A percentile compares a stretch with the other conserved stretches of the same genome.
phyloP scores from a whole-genome alignment of 2,797 vertebrate genomes.

The Crenuchus spilurus region DNA sequence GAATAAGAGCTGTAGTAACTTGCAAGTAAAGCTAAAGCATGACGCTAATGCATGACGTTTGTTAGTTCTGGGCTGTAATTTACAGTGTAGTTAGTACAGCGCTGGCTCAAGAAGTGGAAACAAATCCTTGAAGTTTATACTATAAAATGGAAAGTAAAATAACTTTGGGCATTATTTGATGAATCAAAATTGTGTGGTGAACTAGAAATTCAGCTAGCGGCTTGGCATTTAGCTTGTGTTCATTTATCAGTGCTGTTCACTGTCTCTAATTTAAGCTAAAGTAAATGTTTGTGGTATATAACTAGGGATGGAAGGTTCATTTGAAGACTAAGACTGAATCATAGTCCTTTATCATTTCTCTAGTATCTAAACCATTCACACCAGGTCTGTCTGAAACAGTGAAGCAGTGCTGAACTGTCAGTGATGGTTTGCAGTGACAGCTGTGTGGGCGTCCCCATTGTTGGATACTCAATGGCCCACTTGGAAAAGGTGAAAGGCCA shows the following conservation, averaged over 20 bases:
- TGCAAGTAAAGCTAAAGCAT: not conserved
- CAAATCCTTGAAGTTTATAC: constrained; percentile 6
- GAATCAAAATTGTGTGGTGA: not conserved
- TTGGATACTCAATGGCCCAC: constrained; percentile 51
- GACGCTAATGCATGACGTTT: not conserved
- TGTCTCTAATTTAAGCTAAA: not conserved
- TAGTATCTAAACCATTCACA: not conserved
- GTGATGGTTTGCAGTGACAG: constrained; percentile 57
- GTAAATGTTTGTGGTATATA: not conserved
- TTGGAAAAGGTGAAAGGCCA: constrained; percentile 62
- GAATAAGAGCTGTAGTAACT: not conserved
- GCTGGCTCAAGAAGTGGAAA: constrained; percentile 2
- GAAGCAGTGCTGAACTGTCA: constrained; percentile 24
- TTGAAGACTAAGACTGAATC: not conserved
- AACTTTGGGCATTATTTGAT: not conserved
- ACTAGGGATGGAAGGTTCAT: not conserved
- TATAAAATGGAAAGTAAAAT: constrained; percentile 6
- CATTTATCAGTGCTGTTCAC: not conserved
- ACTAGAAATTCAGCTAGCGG: not conserved
- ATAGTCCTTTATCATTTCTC: not conserved
- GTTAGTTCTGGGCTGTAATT: constrained; percentile 12
- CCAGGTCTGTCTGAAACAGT: constrained; percentile 10
- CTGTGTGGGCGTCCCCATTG: constrained; percentile 60
- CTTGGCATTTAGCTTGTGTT: not conserved
- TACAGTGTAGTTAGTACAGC: constrained; percentile 15